These are phyloP conservation scores for Cantharis rufa DNA, from an alignment of 2,888 invertebrate genomes.

Conservation along the genomic window DNA sequence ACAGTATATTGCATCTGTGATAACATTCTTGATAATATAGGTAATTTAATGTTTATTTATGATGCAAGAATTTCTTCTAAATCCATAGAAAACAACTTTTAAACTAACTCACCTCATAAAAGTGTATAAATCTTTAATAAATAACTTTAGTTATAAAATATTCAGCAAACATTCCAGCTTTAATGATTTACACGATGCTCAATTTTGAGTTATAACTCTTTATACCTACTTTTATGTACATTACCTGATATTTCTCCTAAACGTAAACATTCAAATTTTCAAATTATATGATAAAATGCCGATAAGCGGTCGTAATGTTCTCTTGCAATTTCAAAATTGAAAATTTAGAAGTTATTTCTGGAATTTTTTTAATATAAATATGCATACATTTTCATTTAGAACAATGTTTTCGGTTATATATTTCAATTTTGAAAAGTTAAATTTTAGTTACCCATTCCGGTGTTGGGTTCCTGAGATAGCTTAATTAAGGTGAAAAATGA, in stretches of 20 bases:
- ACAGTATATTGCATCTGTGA: background rate
- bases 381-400: too few species aligned
- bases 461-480: background rate
- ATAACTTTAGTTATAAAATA: constrained; percentile 19
- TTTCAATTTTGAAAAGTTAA: background rate
- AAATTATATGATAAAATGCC: background rate
- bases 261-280: background rate
- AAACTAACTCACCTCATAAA: background rate
- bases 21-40: background rate
- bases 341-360: too few species aligned
- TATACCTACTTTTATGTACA: constrained; percentile 7
- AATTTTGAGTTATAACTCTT: constrained; percentile 17
- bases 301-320: background rate
- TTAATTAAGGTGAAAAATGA: background rate
- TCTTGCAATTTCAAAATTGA: background rate
- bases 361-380: too few species aligned
- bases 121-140: constrained; percentile 19
- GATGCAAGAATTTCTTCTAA: background rate
- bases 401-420: too few species aligned
- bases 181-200: constrained; percentile 15
- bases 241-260: constrained; percentile 5
- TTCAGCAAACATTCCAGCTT: constrained; percentile 8
- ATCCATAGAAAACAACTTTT: constrained; percentile 1
- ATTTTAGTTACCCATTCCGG: background rate
- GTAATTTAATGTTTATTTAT: background rate